A percentile compares a stretch with the other conserved stretches of the same genome.
phyloP scores from a whole-genome alignment of 2,113 vertebrate species.

The Tapirus terrestris region DNA sequence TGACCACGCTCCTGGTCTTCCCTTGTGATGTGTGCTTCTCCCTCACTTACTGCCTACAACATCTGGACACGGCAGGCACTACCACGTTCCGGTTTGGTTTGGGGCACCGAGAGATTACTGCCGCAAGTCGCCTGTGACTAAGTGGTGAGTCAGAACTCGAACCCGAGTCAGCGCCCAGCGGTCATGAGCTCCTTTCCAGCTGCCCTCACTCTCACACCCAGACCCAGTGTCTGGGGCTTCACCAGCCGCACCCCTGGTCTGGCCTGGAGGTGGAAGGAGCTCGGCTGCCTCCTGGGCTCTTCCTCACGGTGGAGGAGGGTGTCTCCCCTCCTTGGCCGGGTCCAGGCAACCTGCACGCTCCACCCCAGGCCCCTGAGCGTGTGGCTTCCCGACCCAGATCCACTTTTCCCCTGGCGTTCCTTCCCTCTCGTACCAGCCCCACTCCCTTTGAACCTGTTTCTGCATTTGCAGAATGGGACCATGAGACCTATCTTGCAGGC shows the following conservation, averaged over 20 bases:
- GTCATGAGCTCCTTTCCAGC: fast-evolving
- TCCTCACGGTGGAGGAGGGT: not conserved
- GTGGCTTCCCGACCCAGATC: not conserved
- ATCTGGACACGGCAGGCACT: fast-evolving
- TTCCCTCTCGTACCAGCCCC: not conserved
- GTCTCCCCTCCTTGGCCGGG: not conserved
- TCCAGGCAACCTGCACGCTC: not conserved
- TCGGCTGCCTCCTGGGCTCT: not conserved
- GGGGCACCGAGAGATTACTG: not conserved
- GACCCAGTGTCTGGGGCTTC: not conserved
- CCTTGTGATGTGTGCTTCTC: not conserved
- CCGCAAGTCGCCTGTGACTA: not conserved
- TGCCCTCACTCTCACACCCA: not conserved
- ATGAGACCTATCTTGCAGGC: fast-evolving
- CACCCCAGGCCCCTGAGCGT: too few relatives aligned
- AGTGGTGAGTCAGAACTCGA: not conserved
- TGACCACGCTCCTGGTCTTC: fast-evolving
- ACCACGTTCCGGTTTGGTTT: fast-evolving
- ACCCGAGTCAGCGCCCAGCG: not conserved
- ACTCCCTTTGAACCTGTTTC: not conserved
- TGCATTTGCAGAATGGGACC: not conserved
- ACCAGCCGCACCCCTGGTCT: not conserved
- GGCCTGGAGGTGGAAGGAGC: not conserved
- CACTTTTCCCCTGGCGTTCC: fast-evolving
- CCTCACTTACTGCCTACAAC: not conserved